Evolutionary conservation across 2,888 invertebrate genomes (phyloP).

Genomic region (Phytoseiulus persimilis): DNA sequence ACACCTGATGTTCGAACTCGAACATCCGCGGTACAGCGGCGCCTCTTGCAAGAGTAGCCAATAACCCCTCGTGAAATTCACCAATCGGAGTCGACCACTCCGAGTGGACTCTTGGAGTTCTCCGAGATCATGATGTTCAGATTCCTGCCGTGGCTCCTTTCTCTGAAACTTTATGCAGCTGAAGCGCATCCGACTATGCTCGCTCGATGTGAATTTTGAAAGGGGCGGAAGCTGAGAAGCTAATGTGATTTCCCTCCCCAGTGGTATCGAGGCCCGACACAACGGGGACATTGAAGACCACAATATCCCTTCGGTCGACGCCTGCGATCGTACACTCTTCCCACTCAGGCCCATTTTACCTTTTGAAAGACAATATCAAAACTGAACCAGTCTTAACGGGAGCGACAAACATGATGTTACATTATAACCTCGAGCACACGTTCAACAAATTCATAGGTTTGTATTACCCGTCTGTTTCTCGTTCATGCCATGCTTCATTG

Average conservation of each 20-base stretch:
- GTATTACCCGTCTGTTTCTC: slow-evolving; percentile 53
- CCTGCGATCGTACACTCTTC: slow-evolving; percentile 70
- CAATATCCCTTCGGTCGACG: slow-evolving; percentile 91
- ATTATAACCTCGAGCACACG: slow-evolving; percentile 91
- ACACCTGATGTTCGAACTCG: neutral
- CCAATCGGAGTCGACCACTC: no score
- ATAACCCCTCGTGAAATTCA: neutral
- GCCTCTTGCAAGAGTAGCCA: neutral
- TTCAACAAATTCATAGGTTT: slow-evolving; percentile 96
- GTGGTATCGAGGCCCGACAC: slow-evolving; percentile 93
- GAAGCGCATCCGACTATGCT: no score
- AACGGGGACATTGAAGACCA: slow-evolving; percentile 91
- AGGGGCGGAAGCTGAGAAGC: neutral
- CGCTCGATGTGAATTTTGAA: no score
- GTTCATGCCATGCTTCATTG: no score
- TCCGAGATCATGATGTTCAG: neutral
- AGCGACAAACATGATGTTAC: slow-evolving; percentile 90
- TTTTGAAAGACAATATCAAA: slow-evolving; percentile 72
- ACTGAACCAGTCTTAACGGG: slow-evolving; percentile 87
- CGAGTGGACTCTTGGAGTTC: no score
- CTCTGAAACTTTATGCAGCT: no score
- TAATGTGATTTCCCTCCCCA: slow-evolving; percentile 49
- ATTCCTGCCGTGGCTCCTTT: neutral
- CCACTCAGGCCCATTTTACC: slow-evolving; percentile 93
- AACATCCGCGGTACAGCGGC: neutral